These are phyloP conservation scores for Fissipunctia ypsillon DNA, from an alignment of 2,888 invertebrate species.

Conservation along the genomic window DNA sequence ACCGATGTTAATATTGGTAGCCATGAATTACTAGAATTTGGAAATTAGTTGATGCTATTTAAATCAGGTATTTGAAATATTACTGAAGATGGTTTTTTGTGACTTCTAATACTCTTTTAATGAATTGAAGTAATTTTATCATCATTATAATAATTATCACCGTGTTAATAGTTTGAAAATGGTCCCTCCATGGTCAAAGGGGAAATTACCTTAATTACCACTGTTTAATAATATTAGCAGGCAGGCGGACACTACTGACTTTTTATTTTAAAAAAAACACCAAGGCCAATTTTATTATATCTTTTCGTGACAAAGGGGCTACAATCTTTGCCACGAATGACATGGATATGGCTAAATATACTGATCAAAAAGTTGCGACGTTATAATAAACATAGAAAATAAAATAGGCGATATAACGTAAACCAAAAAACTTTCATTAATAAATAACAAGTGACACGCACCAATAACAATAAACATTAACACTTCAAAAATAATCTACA, in stretches of 20 bases:
- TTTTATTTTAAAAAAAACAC: neutral
- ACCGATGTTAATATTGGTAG: too few relatives aligned
- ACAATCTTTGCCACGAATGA: neutral
- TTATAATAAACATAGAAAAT: neutral
- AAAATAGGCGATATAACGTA: fast-evolving
- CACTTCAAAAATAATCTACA: constrained; percentile 36
- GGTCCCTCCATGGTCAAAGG: neutral
- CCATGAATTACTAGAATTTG: too few relatives aligned
- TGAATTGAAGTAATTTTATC: neutral
- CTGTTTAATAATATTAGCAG: neutral
- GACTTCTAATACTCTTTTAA: neutral
- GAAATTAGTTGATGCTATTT: too few relatives aligned
- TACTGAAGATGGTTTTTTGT: too few relatives aligned
- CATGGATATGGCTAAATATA: neutral
- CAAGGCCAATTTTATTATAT: neutral
- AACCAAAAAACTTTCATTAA: neutral
- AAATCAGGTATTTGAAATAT: too few relatives aligned
- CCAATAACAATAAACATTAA: constrained; percentile 9
- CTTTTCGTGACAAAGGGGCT: neutral
- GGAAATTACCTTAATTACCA: constrained; percentile 4
- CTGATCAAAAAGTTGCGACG: neutral
- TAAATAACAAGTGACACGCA: neutral
- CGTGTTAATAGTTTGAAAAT: constrained; percentile 3
- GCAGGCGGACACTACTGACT: neutral
- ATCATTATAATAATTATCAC: neutral